A percentile compares a stretch with the other conserved stretches of the same genome.
These are phyloP conservation scores for Escarpia spicata DNA, from an alignment of 2,888 invertebrate genomes.

Conservation along the genomic window DNA sequence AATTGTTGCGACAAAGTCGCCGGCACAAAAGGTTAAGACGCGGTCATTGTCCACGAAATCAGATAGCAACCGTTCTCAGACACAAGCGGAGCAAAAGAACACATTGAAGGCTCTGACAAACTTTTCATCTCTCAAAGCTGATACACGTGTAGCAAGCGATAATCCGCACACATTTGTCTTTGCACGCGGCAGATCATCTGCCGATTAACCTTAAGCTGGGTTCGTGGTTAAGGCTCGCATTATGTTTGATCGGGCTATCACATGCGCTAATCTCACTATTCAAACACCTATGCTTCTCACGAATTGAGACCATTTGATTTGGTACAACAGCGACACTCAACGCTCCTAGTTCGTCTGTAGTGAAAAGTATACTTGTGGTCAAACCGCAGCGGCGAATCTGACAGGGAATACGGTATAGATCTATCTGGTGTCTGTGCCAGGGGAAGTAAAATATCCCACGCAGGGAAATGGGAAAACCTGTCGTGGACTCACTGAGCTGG, in stretches of 20 bases:
- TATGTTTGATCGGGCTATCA: slow-evolving; percentile 1
- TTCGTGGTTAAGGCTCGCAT: background rate
- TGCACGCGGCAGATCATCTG: background rate
- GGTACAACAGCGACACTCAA: background rate
- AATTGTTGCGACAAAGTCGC: background rate
- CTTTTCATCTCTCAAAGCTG: background rate
- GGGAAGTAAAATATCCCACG: too few relatives aligned
- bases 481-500: too few relatives aligned
- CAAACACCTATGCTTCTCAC: background rate
- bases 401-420: background rate
- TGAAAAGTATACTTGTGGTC: background rate
- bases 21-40: background rate
- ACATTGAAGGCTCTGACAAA: background rate
- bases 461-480: too few relatives aligned
- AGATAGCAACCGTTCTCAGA: background rate
- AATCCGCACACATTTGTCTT: background rate
- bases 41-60: slow-evolving; percentile 16
- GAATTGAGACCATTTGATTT: background rate
- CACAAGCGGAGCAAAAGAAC: background rate
- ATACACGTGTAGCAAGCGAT: background rate
- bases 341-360: background rate
- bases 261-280: background rate
- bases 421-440: too few relatives aligned
- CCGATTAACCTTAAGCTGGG: background rate
- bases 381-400: background rate